These are phyloP conservation scores for Oryctes rhinoceros DNA, from an alignment of 1,140 invertebrate species.

Conservation along the genomic window DNA sequence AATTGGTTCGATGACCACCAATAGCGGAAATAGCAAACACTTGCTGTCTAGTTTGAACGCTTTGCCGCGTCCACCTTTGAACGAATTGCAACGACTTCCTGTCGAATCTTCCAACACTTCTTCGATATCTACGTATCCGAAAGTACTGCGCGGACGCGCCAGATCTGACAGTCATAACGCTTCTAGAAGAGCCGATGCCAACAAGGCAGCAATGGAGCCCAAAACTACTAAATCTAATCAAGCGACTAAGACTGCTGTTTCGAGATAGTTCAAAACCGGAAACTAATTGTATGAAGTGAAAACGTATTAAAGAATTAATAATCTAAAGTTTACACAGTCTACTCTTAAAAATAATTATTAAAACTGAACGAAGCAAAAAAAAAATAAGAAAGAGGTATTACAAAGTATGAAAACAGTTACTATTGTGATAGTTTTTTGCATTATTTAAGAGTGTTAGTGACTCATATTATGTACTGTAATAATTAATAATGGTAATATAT, in stretches of 20 bases:
- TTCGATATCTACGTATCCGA: background rate
- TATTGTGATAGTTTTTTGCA: slow-evolving; percentile 39
- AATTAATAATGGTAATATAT: slow-evolving; percentile 11
- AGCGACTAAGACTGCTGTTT: slow-evolving; percentile 27
- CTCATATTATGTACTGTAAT: slow-evolving; percentile 2
- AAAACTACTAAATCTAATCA: slow-evolving; percentile 23
- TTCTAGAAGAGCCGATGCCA: slow-evolving; percentile 45
- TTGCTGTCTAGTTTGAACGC: background rate
- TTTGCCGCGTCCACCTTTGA: background rate
- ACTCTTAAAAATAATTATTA: slow-evolving; percentile 2
- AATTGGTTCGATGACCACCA: slow-evolving; percentile 23
- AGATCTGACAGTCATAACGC: slow-evolving; percentile 46
- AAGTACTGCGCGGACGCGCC: slow-evolving; percentile 44
- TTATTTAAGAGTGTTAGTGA: slow-evolving; percentile 22
- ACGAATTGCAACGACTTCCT: background rate
- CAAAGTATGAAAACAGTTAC: slow-evolving; percentile 14
- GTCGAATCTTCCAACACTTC: background rate
- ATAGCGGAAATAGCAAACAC: slow-evolving; percentile 2
- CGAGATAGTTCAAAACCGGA: slow-evolving; percentile 21
- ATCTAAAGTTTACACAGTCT: background rate
- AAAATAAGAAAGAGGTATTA: background rate
- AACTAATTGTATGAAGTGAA: background rate
- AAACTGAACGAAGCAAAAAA: background rate
- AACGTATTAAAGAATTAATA: background rate
- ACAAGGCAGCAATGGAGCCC: slow-evolving; percentile 30